Evolutionary conservation across 1,140 invertebrate genomes (phyloP), one percentile per base, ranked within the genome.

Genomic region (Magallana angulata): DNA sequence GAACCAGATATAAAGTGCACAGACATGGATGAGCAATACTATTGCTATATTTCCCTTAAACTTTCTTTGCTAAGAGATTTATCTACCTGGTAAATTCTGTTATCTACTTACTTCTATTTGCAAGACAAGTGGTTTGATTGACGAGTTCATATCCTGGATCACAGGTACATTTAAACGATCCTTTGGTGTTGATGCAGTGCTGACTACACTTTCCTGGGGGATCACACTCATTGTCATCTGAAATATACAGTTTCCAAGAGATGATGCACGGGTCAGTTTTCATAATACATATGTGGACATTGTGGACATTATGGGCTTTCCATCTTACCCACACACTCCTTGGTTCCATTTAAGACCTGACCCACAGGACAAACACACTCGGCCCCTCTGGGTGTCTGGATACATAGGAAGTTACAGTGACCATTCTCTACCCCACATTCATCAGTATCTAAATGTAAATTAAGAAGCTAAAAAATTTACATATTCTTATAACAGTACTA

Each of bases 141-240:
- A 95, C 95, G 85, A 97, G 96, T 7, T 94, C 94, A 94, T 96
- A 98, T 16, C 97, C 98, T 24, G 96, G 93, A 30, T 96, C 96
- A 93, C 98, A 99, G 62, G 96, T 93, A 93, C 97, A 98, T 48
- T 95, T 95, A 92, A 97, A 96, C 7, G 96, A 91, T 16, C 95
- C 95, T 36, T 96, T 95, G 84, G 97, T 96, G 88, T 96, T 96
- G 7, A 95, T 95, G 92, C 97, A 98, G 57, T 95, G 93, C 1
- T 99, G 99, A 0, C 98, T 99, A 93, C 99, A 99, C 0, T 96
- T 93, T 0, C 98, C 98, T 0, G 98, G 97, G 0, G 97, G 97
- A 6, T 97, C 95, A 94, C 99, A 99, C 93, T 99, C 98, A 94
- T 99, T 96, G 5, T 97, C 95, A 93, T 99, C 98, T 92, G 87